Percentiles rank a stretch among this genome's conserved stretches.
Conservation (phyloP, 53 echinoderm and acorn worm species). For the Stichopus horrens region DNA sequence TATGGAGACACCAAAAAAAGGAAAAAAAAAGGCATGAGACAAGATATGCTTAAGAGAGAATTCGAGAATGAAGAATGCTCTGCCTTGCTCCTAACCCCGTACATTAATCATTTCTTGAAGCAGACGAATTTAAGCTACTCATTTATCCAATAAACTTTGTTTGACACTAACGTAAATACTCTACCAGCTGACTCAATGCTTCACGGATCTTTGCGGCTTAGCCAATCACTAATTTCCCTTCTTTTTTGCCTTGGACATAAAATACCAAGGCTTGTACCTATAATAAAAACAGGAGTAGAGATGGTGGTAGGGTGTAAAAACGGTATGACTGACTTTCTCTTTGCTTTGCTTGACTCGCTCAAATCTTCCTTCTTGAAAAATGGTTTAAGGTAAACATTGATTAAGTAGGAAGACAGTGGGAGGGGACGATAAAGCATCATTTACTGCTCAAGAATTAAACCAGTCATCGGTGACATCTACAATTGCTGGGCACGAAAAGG, state of each 20-base stretch:
- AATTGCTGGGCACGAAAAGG: background rate
- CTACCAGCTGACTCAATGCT: background rate
- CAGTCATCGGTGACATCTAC: background rate
- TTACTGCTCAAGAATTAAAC: constrained; percentile 10
- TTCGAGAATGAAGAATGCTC: background rate
- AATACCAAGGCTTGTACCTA: background rate
- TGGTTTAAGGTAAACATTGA: constrained; percentile 40
- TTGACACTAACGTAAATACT: constrained; percentile 48
- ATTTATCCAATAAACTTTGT: constrained; percentile 46
- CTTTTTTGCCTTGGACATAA: background rate
- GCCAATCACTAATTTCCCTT: background rate
- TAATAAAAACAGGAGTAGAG: background rate
- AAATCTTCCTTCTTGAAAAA: constrained; percentile 1
- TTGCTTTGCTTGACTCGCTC: background rate
- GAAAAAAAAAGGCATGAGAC: background rate
- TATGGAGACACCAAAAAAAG: no score
- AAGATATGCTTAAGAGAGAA: background rate
- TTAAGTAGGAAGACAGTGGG: constrained; percentile 1
- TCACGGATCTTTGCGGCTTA: constrained; percentile 2
- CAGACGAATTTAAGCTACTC: constrained; percentile 9
- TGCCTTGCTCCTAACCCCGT: background rate
- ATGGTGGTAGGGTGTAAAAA: background rate
- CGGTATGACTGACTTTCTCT: background rate
- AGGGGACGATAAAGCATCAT: constrained; percentile 4
- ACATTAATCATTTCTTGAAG: constrained; percentile 1